Evolutionary conservation across 35 echinoderm and acorn worm species (phyloP), one percentile per base, ranked within the genome.

Genomic region (Apostichopus parvimensis): DNA sequence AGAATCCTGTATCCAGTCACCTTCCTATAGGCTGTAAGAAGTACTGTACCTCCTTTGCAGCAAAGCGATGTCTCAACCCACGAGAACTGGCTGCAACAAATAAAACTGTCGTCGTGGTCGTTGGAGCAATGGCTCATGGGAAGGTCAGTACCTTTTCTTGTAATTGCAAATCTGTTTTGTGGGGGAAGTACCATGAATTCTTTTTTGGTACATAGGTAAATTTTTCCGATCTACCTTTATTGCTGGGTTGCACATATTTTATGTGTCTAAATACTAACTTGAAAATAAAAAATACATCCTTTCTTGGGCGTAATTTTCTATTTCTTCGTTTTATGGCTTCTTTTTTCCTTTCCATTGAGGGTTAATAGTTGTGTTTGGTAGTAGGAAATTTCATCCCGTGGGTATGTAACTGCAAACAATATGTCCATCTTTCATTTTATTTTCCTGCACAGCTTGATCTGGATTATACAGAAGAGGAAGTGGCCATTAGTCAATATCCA

Each of bases 111-210:
- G 97, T 99, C 13, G 77, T 99, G 52, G 94, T 95, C n/a, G 94
- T 99, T 34, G 97, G 97, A 79, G 91, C 97, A 89, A 99, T 99
- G 97, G 97, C 97, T 80, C 97, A 99, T 96, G 97, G 97, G 57
- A 99, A 99, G 93, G 97, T 98, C 86, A 68, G 57, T 53, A 26
- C 12, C 17, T 24, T 78, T 11, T 1, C 7, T 78, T 17, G 8
- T 61, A 61, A 61, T 9, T 61, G 58, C 34, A 45, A 45, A 45
- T 45, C 0, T 45, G 34, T 45, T 45, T 45, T 45, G 34, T 45
- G 34, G 34, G 34, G 34, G 2, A 45, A 3, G 34, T 45, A 45
- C 34, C 1, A 45, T 45, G 34, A 45, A 45, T 45, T 45, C 34
- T 45, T 4, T 25, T 45, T 45, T 45, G 34, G 34, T 45, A 4